These are phyloP conservation scores for Achatina immaculata DNA, from an alignment of 1,140 invertebrate genomes.

Conservation along the genomic window DNA sequence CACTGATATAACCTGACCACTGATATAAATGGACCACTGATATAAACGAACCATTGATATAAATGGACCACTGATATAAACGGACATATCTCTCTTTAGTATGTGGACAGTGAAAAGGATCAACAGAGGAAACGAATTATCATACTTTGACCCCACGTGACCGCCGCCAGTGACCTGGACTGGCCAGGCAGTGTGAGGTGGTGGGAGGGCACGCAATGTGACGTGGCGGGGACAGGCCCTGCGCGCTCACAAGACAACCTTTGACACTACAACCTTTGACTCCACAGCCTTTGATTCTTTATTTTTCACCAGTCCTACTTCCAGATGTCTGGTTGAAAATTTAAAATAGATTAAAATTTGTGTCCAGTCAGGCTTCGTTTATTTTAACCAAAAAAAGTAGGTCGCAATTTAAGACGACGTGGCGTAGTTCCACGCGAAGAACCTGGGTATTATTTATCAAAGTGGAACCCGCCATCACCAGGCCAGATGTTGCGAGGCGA, in stretches of 20 bases:
- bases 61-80: too few relatives aligned
- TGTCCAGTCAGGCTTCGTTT: not conserved
- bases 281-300: too few relatives aligned
- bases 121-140: too few relatives aligned
- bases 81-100: too few relatives aligned
- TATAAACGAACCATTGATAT: too few relatives aligned
- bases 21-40: too few relatives aligned
- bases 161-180: not conserved
- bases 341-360: slow-evolving; percentile 1
- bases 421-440: not conserved
- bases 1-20: too few relatives aligned
- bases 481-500: not conserved
- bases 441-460: not conserved
- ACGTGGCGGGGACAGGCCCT: too few relatives aligned
- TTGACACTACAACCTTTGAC: not conserved
- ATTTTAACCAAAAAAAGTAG: not conserved
- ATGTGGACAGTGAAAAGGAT: too few relatives aligned
- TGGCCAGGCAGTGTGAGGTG: not conserved
- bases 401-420: not conserved
- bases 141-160: not conserved
- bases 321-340: too few relatives aligned
- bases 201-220: not conserved
- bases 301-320: too few relatives aligned
- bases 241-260: too few relatives aligned
- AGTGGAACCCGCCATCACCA: not conserved